These are phyloP conservation scores for Anisognathus igniventris DNA, from an alignment of 2,797 vertebrate genomes.

Conservation along the genomic window DNA sequence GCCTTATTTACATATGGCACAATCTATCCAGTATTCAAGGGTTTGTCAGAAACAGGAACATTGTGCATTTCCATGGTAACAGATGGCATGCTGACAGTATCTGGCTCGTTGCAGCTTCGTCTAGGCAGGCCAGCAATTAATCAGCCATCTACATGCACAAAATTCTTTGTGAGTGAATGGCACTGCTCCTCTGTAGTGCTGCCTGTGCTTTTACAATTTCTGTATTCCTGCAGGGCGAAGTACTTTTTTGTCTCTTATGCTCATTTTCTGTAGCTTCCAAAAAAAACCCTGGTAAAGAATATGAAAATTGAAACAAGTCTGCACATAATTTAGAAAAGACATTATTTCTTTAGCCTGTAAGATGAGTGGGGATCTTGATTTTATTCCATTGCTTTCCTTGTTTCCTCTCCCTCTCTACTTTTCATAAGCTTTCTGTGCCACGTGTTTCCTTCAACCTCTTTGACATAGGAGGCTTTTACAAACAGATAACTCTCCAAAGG, in stretches of 20 bases:
- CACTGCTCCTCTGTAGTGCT: constrained; percentile 82
- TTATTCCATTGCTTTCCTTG: constrained; percentile 50
- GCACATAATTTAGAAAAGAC: constrained; percentile 70
- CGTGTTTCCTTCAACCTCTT: constrained; percentile 25
- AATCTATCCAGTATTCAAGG: constrained; percentile 86
- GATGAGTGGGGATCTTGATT: constrained; percentile 20
- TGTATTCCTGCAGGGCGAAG: constrained; percentile 83
- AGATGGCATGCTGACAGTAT: constrained; percentile 87
- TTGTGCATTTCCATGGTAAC: constrained; percentile 91
- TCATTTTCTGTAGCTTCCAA: constrained; percentile 77
- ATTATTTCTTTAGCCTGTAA: constrained; percentile 59
- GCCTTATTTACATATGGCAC: constrained; percentile 88
- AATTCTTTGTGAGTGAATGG: constrained; percentile 86
- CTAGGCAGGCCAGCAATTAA: constrained; percentile 87
- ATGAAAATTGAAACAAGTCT: constrained; percentile 63
- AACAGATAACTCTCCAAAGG: background rate
- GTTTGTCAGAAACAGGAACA: constrained; percentile 87
- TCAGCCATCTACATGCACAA: constrained; percentile 86
- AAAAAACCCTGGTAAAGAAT: constrained; percentile 57
- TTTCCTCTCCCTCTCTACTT: constrained; percentile 9
- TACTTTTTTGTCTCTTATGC: constrained; percentile 83
- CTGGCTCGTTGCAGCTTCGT: constrained; percentile 86
- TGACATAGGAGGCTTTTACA: background rate
- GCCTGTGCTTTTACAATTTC: constrained; percentile 83
- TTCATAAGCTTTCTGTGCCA: constrained; percentile 13